phyloP scores from a whole-genome alignment of 2,888 invertebrate species.

The Leptinotarsa tumamoca region DNA sequence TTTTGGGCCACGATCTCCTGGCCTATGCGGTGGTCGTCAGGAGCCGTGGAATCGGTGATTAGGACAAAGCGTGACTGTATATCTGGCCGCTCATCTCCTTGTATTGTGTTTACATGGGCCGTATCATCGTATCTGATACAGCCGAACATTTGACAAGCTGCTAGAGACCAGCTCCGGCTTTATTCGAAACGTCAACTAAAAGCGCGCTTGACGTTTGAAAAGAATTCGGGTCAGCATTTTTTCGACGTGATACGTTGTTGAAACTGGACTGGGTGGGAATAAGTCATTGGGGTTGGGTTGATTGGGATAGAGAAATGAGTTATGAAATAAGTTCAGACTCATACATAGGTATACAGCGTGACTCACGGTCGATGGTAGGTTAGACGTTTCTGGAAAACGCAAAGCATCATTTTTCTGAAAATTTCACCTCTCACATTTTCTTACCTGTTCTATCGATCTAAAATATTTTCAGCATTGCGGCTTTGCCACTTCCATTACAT shows the following conservation, averaged over 20 bases:
- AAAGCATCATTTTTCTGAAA: too few relatives aligned
- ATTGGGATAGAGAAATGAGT: background rate
- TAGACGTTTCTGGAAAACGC: too few relatives aligned
- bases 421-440: too few relatives aligned
- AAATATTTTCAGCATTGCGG: too few relatives aligned
- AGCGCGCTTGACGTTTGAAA: slow-evolving; percentile 29
- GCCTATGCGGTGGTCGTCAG: slow-evolving; percentile 41
- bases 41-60: slow-evolving; percentile 47
- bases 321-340: background rate
- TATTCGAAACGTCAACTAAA: slow-evolving; percentile 32
- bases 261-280: slow-evolving; percentile 12
- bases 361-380: too few relatives aligned
- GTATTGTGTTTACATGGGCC: slow-evolving; percentile 53
- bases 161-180: slow-evolving; percentile 19
- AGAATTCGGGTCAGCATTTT: slow-evolving; percentile 24
- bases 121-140: slow-evolving; percentile 51
- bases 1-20: background rate
- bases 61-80: slow-evolving; percentile 52
- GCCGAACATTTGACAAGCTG: slow-evolving; percentile 42
- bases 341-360: too few relatives aligned
- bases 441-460: too few relatives aligned
- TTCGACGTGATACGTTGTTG: slow-evolving; percentile 13
- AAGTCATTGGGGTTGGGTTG: background rate
- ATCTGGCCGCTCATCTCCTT: slow-evolving; percentile 51
- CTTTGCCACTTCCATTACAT: too few relatives aligned